Conservation (phyloP, 2,888 invertebrate species). For the Pasiphila rectangulata region DNA sequence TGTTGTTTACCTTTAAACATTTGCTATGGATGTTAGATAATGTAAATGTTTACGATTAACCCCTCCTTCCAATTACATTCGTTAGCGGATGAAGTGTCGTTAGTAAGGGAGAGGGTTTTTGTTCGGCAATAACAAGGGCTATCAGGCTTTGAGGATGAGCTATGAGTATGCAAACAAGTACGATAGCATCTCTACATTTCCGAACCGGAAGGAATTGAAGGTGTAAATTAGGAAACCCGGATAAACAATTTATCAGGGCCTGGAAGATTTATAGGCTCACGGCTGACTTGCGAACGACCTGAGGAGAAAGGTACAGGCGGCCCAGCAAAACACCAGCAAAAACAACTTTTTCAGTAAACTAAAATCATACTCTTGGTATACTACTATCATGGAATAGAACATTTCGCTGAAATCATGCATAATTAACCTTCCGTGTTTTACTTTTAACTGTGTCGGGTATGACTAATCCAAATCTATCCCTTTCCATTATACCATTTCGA, state of each 20-base stretch:
- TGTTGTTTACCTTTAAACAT: conserved; percentile 15
- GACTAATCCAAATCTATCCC: conserved; percentile 20
- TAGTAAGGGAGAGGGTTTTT: background rate
- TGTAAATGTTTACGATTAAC: conserved; percentile 13
- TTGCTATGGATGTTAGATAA: conserved; percentile 5
- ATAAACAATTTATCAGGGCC: conserved; percentile 52
- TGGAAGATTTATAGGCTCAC: conserved; percentile 50
- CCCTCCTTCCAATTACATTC: background rate
- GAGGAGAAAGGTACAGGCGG: conserved; percentile 4
- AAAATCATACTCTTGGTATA: no score
- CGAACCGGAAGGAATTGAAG: conserved; percentile 1
- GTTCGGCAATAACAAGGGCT: background rate
- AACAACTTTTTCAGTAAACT: no score
- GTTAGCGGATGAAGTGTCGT: background rate
- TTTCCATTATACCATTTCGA: conserved; percentile 3
- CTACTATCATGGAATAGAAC: no score
- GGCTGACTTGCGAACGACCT: conserved; percentile 37
- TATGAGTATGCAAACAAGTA: no score
- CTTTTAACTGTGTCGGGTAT: conserved; percentile 20
- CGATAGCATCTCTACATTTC: no score
- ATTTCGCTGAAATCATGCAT: no score
- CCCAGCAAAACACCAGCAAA: no score
- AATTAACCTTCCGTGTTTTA: conserved; percentile 7
- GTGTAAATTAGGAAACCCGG: conserved; percentile 52
- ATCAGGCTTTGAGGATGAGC: background rate